A percentile compares a stretch with the other conserved stretches of the same genome.
These are phyloP conservation scores for Brachionus sp. DNA, from an alignment of 1,140 invertebrate species.

Conservation along the genomic window DNA sequence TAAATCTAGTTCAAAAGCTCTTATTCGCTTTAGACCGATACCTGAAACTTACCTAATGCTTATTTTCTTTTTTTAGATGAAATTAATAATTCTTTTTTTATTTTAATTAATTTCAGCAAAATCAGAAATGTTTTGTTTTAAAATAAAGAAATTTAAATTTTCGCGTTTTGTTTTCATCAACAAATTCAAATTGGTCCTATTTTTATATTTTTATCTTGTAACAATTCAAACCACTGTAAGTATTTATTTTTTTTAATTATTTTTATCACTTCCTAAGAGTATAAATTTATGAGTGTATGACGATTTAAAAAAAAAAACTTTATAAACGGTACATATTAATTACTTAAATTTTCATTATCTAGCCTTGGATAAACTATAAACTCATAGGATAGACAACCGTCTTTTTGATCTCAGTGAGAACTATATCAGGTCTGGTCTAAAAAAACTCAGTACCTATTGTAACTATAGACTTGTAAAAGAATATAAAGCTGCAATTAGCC, in stretches of 20 bases:
- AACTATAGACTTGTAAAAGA: too few species aligned
- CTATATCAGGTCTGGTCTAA: too few species aligned
- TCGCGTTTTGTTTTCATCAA: background rate
- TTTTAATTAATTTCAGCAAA: background rate
- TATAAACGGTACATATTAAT: too few species aligned
- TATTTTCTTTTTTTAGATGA: constrained; percentile 13
- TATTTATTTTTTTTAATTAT: background rate
- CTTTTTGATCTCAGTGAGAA: too few species aligned
- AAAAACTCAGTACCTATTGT: too few species aligned
- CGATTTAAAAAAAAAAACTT: too few species aligned
- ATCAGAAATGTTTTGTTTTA: constrained; percentile 23
- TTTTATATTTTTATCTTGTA: constrained; percentile 5
- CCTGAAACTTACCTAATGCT: background rate
- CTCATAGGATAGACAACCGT: too few species aligned
- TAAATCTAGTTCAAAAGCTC: constrained; percentile 18
- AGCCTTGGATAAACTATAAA: too few species aligned
- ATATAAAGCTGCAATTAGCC: too few species aligned
- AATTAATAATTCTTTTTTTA: background rate
- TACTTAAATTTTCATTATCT: too few species aligned
- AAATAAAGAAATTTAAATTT: constrained; percentile 32
- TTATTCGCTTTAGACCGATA: background rate
- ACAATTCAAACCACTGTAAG: background rate
- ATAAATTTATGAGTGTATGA: too few species aligned
- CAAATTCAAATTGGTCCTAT: background rate
- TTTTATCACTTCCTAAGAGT: background rate